phyloP scores from a whole-genome alignment of 2,797 vertebrate species.

The Intellagama lesueurii region DNA sequence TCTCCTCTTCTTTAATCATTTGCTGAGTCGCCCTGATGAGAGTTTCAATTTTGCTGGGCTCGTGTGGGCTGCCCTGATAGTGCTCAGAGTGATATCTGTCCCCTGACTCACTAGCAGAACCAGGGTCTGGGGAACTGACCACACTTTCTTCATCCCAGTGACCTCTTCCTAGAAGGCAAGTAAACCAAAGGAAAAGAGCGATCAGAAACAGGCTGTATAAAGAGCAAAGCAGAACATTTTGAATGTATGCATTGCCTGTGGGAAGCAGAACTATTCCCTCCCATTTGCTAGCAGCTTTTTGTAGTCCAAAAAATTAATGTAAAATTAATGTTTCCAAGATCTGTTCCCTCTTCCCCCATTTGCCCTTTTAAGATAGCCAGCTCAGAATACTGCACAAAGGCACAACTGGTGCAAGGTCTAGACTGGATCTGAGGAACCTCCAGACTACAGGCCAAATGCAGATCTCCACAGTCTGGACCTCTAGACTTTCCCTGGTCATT shows the following conservation, averaged over 20 bases:
- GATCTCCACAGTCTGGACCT: not conserved
- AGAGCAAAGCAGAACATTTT: not conserved
- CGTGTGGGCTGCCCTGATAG: slow-evolving; percentile 88
- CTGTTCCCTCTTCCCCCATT: no score
- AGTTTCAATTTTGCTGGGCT: slow-evolving; percentile 95
- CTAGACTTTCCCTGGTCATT: not conserved
- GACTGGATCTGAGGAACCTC: not conserved
- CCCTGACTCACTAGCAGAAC: slow-evolving; percentile 93
- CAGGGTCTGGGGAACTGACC: slow-evolving; percentile 94
- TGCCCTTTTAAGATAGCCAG: not conserved
- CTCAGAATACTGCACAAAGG: not conserved
- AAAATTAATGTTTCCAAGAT: no score
- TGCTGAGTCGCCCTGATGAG: slow-evolving; percentile 95
- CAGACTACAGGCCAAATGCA: not conserved
- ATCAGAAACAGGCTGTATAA: slow-evolving; percentile 9
- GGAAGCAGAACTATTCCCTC: not conserved
- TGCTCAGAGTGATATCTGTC: slow-evolving; percentile 88
- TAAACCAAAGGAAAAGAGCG: slow-evolving; percentile 49
- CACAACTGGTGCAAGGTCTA: not conserved
- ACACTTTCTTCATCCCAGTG: slow-evolving; percentile 96
- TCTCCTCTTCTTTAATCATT: slow-evolving; percentile 98
- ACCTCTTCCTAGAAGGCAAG: slow-evolving; percentile 82
- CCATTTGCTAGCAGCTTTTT: not conserved
- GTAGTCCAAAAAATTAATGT: no score
- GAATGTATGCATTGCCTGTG: not conserved